Conservation (phyloP, 2,888 invertebrate species). For the Invenusta paracnida region DNA sequence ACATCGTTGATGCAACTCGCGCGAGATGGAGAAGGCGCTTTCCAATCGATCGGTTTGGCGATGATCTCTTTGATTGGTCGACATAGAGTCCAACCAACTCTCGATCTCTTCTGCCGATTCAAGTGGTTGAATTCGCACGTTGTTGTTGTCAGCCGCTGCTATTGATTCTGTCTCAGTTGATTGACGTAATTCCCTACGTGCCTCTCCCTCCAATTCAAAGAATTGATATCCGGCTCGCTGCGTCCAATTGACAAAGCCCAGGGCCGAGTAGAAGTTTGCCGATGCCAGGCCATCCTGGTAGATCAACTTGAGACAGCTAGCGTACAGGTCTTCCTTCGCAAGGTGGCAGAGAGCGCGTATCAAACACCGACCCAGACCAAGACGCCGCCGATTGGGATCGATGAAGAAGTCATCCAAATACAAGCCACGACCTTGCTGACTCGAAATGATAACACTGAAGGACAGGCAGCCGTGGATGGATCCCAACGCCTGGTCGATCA, state of each 20-base stretch:
- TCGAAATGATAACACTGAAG: not conserved
- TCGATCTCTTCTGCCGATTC: not conserved
- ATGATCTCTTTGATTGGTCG: not conserved
- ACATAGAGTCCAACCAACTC: not conserved
- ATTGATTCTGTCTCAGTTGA: not conserved
- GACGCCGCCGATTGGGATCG: not conserved
- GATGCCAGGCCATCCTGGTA: not conserved
- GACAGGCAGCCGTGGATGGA: not conserved
- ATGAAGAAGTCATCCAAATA: not conserved
- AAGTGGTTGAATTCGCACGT: not conserved
- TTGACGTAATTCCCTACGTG: too few relatives aligned
- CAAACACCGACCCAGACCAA: not conserved
- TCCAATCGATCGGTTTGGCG: too few relatives aligned
- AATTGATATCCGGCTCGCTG: not conserved
- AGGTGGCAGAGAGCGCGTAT: not conserved
- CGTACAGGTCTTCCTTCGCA: not conserved
- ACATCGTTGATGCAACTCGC: not conserved
- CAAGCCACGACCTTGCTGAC: not conserved
- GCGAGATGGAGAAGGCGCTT: too few relatives aligned
- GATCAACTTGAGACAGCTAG: not conserved
- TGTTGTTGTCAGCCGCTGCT: not conserved
- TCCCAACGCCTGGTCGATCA: not conserved
- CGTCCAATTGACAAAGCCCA: not conserved
- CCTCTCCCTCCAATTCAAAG: not conserved
- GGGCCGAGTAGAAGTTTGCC: not conserved